phyloP scores from a whole-genome alignment of 2,113 vertebrate genomes.

The Bubo blakistoni region DNA sequence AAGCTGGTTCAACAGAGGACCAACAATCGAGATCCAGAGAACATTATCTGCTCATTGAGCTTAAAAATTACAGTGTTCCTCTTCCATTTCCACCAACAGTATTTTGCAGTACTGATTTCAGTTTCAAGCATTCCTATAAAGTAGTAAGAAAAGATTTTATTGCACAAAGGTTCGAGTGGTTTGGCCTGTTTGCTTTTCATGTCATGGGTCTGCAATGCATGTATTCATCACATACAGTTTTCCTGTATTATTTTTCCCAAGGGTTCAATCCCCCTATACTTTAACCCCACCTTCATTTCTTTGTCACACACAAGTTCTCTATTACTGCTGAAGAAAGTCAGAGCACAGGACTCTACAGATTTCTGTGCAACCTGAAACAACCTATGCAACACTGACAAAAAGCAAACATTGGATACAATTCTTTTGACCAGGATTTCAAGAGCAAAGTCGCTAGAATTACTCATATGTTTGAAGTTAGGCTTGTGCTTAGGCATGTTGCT shows the following conservation, averaged over 20 bases:
- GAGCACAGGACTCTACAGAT: background rate
- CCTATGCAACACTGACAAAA: background rate
- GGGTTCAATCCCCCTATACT: background rate
- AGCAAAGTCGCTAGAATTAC: background rate
- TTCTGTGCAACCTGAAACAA: background rate
- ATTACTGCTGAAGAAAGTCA: conserved; percentile 10
- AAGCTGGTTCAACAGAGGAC: background rate
- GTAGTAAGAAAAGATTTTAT: background rate
- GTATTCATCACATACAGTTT: background rate
- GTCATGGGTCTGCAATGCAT: background rate
- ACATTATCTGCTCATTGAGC: background rate
- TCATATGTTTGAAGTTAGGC: background rate
- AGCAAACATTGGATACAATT: background rate
- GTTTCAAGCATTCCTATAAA: background rate
- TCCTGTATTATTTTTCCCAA: background rate
- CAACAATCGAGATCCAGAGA: background rate
- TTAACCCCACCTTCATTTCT: background rate
- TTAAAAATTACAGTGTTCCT: background rate
- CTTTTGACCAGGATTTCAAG: background rate
- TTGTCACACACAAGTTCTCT: background rate
- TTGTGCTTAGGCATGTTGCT: background rate
- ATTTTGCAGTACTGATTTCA: background rate
- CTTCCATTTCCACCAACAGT: background rate
- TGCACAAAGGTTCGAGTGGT: background rate
- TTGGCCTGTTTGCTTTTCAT: background rate